A percentile compares a stretch with the other conserved stretches of the same genome.
Conservation (phyloP, 2,888 invertebrate genomes). For the Meganola albula region DNA sequence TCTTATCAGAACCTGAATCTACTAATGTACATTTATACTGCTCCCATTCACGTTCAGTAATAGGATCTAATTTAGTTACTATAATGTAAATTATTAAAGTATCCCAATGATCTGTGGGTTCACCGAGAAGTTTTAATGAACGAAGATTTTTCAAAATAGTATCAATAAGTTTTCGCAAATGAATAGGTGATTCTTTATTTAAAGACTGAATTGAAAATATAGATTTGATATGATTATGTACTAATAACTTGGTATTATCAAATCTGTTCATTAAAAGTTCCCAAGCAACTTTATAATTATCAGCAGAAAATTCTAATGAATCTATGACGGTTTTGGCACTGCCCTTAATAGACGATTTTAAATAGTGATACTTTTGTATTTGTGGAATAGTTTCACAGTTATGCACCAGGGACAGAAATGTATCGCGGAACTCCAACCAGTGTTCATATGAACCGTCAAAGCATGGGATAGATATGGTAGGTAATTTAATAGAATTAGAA, state of each 20-base stretch:
- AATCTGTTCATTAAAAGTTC: background rate
- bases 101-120: conserved; percentile 1
- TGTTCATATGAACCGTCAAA: no score
- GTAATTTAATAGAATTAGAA: no score
- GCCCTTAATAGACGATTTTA: background rate
- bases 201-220: background rate
- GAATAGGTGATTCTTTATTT: conserved; percentile 1
- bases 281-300: conserved; percentile 2
- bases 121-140: background rate
- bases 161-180: conserved; percentile 3
- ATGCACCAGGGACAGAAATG: no score
- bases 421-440: no score
- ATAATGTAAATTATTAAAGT: background rate
- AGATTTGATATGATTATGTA: conserved; percentile 1
- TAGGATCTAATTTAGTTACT: background rate
- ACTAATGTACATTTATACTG: background rate
- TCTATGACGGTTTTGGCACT: background rate
- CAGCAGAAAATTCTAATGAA: conserved; percentile 1
- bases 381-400: no score
- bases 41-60: conserved; percentile 1
- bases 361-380: background rate
- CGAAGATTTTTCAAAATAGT: background rate
- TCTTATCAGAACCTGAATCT: no score
- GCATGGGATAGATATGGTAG: no score
- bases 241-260: background rate